Evolutionary conservation across 2,113 vertebrate genomes (phyloP), one percentile per base, ranked within the genome.

Genomic region (Upupa epops): DNA sequence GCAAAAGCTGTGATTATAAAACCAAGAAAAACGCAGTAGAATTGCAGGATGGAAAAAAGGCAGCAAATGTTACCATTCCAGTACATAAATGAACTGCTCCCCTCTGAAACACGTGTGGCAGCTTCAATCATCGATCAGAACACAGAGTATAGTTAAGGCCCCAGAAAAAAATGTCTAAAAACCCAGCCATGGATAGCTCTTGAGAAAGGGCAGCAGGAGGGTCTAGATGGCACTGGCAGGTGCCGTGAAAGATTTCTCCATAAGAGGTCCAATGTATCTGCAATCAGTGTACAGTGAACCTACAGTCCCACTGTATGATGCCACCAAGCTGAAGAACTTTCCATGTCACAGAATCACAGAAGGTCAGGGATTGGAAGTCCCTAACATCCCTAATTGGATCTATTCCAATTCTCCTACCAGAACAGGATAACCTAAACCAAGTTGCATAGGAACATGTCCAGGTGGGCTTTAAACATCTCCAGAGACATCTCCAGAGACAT

Each of bases 191-290:
- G 2, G 26, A 48, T 5, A 19, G 31, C 21, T 54, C 75, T 48
- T 85, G 32, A 17, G 29, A 86, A 32, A 46, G 54, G 61, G 40
- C 89, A 79, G 24, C 31, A 61, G 21, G 51, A 0, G 2, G 21
- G 46, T 66, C n/a, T 11, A 22, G 14, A 21, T 36, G 73, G 8
- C 72, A 51, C 1, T 20, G 32, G 32, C 56, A 58, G 49, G 37
- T 17, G n/a, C 1, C 10, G 0, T 28, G 48, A 32, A 85, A 89
- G 51, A 8, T 7, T 11, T 46, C 48, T 51, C n/a, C 1, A 1
- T 2, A 21, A 3, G 21, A 76, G 21, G 26, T 17, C 48, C 37
- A 25, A 48, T 48, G 17, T 21, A 15, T 42, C 40, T 42, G 40
- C 40, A 42, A 42, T 42, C 11, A 42, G 40, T 42, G 11, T 15